Evolutionary conservation across 2,797 vertebrate genomes (phyloP).

Genomic region (Tamandua tetradactyla): DNA sequence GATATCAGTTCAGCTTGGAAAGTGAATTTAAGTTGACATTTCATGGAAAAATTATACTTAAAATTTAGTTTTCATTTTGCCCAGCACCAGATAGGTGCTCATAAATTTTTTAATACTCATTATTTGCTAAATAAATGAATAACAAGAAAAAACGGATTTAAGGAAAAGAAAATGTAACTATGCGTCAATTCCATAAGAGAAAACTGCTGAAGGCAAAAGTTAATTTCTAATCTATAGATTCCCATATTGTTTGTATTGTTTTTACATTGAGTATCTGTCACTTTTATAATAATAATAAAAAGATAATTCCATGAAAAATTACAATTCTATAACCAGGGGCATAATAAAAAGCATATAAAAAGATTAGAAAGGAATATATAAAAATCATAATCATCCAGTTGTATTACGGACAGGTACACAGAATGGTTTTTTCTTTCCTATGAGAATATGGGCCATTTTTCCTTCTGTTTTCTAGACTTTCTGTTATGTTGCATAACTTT

Average conservation of each 20-base stretch:
- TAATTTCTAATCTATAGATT: constrained; percentile 6
- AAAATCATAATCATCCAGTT: not conserved
- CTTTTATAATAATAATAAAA: not conserved
- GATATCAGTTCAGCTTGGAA: not conserved
- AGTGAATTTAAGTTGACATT: not conserved
- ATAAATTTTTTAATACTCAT: not conserved
- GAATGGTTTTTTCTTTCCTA: not conserved
- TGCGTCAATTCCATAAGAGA: constrained; percentile 9
- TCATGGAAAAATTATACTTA: not conserved
- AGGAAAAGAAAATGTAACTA: not conserved
- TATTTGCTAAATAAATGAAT: constrained; percentile 51
- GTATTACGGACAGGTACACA: not conserved
- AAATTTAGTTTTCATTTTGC: constrained; percentile 30
- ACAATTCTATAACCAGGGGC: not conserved
- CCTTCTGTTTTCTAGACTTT: not conserved
- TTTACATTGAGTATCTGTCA: not conserved
- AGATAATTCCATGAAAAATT: not conserved
- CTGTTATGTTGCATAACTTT: not conserved
- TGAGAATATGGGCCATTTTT: not conserved
- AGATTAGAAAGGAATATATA: not conserved
- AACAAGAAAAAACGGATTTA: constrained; percentile 36
- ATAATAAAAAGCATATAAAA: constrained; percentile 8
- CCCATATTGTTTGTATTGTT: not conserved
- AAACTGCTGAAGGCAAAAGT: constrained; percentile 5
- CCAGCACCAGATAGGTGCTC: not conserved